A percentile compares a stretch with the other conserved stretches of the same genome.
Evolutionary conservation across 2,797 vertebrate genomes (phyloP).

Genomic region (Paguma larvata): DNA sequence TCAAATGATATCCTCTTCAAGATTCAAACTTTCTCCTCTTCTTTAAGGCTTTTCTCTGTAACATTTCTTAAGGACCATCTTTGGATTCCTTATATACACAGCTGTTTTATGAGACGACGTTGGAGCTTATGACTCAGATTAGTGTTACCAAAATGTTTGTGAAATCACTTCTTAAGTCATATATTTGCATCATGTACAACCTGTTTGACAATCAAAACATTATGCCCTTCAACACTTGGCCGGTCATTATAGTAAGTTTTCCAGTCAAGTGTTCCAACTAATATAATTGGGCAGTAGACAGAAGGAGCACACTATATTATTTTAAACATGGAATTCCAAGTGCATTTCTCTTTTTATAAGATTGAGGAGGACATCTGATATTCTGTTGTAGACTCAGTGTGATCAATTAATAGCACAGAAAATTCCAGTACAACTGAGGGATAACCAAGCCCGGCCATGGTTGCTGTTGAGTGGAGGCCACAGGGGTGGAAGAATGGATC

Average conservation of each 20-base stretch:
- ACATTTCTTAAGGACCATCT: slow-evolving; percentile 80
- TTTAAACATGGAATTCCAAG: slow-evolving; percentile 83
- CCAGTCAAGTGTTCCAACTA: slow-evolving; percentile 88
- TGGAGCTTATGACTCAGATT: slow-evolving; percentile 93
- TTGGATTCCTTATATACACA: slow-evolving; percentile 85
- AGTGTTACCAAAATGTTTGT: slow-evolving; percentile 91
- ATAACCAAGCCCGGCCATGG: neutral
- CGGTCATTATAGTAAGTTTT: slow-evolving; percentile 90
- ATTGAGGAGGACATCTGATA: neutral
- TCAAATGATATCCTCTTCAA: neutral
- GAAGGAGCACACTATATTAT: slow-evolving; percentile 84
- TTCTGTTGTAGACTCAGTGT: slow-evolving; percentile 22
- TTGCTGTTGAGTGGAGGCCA: neutral
- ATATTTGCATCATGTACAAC: slow-evolving; percentile 91
- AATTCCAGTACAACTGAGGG: neutral
- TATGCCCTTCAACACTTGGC: slow-evolving; percentile 89
- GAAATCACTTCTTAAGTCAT: slow-evolving; percentile 93
- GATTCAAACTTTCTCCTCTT: slow-evolving; percentile 35
- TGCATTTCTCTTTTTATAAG: slow-evolving; percentile 39
- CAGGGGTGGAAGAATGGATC: neutral
- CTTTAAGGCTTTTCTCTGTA: slow-evolving; percentile 63
- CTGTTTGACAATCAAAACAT: slow-evolving; percentile 92
- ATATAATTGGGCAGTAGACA: slow-evolving; percentile 84
- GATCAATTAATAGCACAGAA: slow-evolving; percentile 20
- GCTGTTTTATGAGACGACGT: slow-evolving; percentile 89